Percentiles rank a stretch among this genome's conserved stretches.
Evolutionary conservation across 92 coral and sea anemone species (phyloP).

Genomic region (Phymanthus crucifer): DNA sequence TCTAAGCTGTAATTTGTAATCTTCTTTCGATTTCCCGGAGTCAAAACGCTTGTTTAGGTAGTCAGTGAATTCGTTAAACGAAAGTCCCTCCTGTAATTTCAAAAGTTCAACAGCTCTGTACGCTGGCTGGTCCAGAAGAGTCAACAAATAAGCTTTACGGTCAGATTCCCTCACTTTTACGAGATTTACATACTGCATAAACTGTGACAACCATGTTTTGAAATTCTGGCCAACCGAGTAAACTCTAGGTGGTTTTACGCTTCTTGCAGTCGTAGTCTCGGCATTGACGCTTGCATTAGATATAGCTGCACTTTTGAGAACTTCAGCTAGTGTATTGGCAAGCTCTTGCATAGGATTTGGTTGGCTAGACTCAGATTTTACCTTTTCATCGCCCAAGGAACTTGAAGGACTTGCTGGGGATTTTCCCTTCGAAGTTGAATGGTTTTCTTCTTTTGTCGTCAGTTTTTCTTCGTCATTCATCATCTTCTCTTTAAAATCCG

Average conservation of each 20-base stretch:
- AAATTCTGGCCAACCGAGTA: slow-evolving; percentile 42
- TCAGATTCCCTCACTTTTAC: slow-evolving; percentile 16
- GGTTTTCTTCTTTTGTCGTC: background rate
- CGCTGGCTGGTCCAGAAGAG: slow-evolving; percentile 37
- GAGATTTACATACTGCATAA: slow-evolving; percentile 40
- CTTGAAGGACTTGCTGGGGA: background rate
- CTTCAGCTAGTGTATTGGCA: background rate
- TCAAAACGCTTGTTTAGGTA: background rate
- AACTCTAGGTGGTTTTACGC: background rate
- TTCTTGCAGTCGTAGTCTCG: background rate
- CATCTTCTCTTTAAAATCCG: background rate
- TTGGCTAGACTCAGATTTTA: background rate
- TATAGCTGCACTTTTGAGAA: background rate
- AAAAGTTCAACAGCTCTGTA: slow-evolving; percentile 55
- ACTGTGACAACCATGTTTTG: slow-evolving; percentile 56
- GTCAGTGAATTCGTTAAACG: slow-evolving; percentile 33
- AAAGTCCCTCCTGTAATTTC: slow-evolving; percentile 22
- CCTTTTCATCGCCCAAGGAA: background rate
- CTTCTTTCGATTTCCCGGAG: slow-evolving; percentile 20
- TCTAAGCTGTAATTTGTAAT: slow-evolving; percentile 25
- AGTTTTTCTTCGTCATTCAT: background rate
- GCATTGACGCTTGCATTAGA: background rate
- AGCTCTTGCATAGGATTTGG: background rate
- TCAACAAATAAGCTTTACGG: slow-evolving; percentile 33
- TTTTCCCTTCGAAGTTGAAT: background rate